phyloP scores from a whole-genome alignment of 2,797 vertebrate genomes.

The Sebastes kiyomatsui region DNA sequence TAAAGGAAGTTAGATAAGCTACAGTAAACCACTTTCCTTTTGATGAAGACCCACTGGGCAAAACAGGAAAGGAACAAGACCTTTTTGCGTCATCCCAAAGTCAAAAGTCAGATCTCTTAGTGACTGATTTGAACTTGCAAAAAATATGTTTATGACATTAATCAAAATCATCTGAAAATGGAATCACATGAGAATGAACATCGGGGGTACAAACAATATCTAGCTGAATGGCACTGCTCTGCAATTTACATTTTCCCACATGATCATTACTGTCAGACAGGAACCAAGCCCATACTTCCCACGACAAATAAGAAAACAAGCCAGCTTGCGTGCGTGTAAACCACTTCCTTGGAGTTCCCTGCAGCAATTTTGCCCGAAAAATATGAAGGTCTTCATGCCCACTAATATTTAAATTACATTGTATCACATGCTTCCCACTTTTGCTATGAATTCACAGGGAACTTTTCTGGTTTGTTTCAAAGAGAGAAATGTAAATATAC shows the following conservation, averaged over 20 bases:
- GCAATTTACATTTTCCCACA: background rate
- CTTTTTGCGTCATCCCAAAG: background rate
- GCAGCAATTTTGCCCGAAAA: background rate
- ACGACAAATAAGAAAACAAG: background rate
- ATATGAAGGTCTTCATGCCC: constrained; percentile 27
- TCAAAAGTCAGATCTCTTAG: background rate
- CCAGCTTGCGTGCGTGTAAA: background rate
- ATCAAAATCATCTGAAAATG: background rate
- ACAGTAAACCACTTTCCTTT: background rate
- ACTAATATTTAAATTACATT: background rate
- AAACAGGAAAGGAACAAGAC: background rate
- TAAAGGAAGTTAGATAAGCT: constrained; percentile 40
- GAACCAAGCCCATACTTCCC: background rate
- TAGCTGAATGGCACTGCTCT: background rate
- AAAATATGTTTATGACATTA: background rate
- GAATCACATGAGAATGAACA: background rate
- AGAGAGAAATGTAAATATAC: constrained; percentile 42
- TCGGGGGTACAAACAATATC: background rate
- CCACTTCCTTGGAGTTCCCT: background rate
- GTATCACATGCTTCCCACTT: background rate
- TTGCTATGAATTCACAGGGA: background rate
- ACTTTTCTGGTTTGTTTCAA: constrained; percentile 10
- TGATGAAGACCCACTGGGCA: background rate
- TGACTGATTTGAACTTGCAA: background rate
- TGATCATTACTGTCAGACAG: constrained; percentile 1